Percentiles rank a stretch among this genome's conserved stretches.
phyloP scores from a whole-genome alignment of 2,113 vertebrate genomes.

The Chloropsis hardwickii region DNA sequence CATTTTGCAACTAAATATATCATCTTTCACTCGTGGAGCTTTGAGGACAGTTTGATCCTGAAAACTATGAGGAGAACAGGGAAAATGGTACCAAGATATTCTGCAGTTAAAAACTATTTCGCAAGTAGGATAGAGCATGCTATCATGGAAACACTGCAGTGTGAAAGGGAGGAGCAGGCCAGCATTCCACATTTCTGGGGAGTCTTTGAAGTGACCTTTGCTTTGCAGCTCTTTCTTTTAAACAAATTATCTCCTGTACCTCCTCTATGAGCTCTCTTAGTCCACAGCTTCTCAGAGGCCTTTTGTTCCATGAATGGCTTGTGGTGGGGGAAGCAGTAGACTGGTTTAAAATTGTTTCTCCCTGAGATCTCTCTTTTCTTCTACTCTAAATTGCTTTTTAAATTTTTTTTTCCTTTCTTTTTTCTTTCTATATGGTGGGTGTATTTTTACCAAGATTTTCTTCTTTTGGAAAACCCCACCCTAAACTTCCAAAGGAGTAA shows the following conservation, averaged over 20 bases:
- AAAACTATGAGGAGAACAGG: neutral
- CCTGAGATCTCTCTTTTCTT: neutral
- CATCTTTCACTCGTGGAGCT: neutral
- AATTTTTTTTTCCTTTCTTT: too few relatives aligned
- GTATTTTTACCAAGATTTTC: neutral
- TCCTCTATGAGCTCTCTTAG: conserved; percentile 19
- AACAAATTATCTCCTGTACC: conserved; percentile 16
- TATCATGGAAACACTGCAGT: neutral
- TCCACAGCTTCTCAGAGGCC: neutral
- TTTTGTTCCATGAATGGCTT: conserved; percentile 5
- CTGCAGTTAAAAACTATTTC: neutral
- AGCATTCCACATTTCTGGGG: neutral
- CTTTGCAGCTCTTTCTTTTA: conserved; percentile 33
- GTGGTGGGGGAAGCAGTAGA: neutral
- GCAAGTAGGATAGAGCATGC: neutral
- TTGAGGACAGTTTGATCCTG: neutral
- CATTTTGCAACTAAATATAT: neutral
- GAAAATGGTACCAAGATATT: neutral
- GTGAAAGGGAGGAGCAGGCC: neutral
- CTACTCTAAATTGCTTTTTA: neutral
- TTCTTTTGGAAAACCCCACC: neutral
- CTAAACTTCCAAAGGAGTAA: neutral
- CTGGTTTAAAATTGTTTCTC: neutral
- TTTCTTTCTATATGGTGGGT: neutral
- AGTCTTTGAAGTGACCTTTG: conserved; percentile 14